phyloP scores from a whole-genome alignment of 2,797 vertebrate genomes.

The Gephyroberyx darwinii region DNA sequence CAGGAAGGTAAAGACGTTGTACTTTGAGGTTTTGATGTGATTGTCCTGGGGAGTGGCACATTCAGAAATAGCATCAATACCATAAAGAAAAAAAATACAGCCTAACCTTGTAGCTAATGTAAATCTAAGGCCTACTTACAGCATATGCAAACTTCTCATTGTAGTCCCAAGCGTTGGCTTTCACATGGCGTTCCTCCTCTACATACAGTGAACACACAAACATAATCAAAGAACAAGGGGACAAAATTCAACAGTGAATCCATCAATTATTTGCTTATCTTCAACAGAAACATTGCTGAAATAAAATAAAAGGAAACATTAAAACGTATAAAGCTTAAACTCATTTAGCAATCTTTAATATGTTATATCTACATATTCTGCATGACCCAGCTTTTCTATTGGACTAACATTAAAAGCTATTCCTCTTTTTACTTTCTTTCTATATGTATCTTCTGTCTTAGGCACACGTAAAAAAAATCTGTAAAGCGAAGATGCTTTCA shows the following conservation, averaged over 20 bases:
- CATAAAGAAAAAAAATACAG: neutral
- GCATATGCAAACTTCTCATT: constrained; percentile 87
- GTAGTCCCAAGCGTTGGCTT: constrained; percentile 86
- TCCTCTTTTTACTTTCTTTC: constrained; percentile 1
- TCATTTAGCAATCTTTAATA: too few species aligned
- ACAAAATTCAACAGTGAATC: too few species aligned
- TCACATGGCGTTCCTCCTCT: constrained; percentile 87
- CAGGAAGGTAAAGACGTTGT: constrained; percentile 88
- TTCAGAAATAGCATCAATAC: neutral
- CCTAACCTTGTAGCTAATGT: neutral
- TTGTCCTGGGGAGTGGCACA: constrained; percentile 81
- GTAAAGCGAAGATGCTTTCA: too few species aligned
- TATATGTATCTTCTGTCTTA: too few species aligned
- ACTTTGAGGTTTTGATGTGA: constrained; percentile 89
- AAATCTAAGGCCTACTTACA: constrained; percentile 76
- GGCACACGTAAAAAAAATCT: too few species aligned
- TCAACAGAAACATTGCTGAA: too few species aligned
- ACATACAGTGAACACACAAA: constrained; percentile 39
- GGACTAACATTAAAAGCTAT: neutral
- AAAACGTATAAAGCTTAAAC: neutral
- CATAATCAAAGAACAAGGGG: neutral
- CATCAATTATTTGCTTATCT: too few species aligned
- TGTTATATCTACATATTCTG: too few species aligned
- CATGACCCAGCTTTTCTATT: too few species aligned
- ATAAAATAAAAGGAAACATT: neutral